Evolutionary conservation across 2,797 vertebrate species (phyloP).

Genomic region (Coranthus polyacanthus): DNA sequence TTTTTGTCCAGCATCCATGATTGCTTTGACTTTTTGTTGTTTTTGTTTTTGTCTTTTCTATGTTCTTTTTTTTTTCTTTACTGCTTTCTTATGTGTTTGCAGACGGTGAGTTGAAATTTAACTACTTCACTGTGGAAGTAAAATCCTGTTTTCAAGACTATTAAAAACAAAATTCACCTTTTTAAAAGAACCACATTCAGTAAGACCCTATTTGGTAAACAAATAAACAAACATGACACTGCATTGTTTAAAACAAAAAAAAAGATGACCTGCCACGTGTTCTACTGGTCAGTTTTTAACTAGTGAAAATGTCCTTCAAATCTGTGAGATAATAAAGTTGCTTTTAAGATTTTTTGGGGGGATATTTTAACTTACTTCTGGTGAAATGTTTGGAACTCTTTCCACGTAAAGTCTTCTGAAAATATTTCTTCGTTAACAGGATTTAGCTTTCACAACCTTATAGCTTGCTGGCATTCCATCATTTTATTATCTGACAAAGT

Average conservation of each 20-base stretch:
- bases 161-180: slow-evolving; percentile 35
- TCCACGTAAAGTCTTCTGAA: slow-evolving; percentile 20
- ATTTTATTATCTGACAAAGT: slow-evolving; percentile 76
- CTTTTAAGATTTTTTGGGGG: no score
- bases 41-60: slow-evolving; percentile 85
- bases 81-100: slow-evolving; percentile 98
- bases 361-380: slow-evolving; percentile 1
- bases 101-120: slow-evolving; percentile 98
- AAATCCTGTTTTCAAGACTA: slow-evolving; percentile 85
- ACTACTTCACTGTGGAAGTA: slow-evolving; percentile 84
- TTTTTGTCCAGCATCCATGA: slow-evolving; percentile 86
- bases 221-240: no score
- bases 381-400: slow-evolving; percentile 11
- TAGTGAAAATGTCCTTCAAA: slow-evolving; percentile 8
- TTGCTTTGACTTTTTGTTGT: slow-evolving; percentile 87
- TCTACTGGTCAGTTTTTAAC: no score
- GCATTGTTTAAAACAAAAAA: background rate
- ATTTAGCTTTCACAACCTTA: slow-evolving; percentile 84
- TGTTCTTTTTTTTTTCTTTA: slow-evolving; percentile 88
- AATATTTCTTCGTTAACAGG: slow-evolving; percentile 78
- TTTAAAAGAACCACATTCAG: slow-evolving; percentile 6
- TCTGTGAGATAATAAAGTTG: background rate
- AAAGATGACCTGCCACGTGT: background rate
- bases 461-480: slow-evolving; percentile 86
- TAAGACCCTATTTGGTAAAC: no score